Percentiles rank a stretch among this genome's conserved stretches.
Evolutionary conservation across 2,888 invertebrate species (phyloP).

Genomic region (Eubasilissa splendida): DNA sequence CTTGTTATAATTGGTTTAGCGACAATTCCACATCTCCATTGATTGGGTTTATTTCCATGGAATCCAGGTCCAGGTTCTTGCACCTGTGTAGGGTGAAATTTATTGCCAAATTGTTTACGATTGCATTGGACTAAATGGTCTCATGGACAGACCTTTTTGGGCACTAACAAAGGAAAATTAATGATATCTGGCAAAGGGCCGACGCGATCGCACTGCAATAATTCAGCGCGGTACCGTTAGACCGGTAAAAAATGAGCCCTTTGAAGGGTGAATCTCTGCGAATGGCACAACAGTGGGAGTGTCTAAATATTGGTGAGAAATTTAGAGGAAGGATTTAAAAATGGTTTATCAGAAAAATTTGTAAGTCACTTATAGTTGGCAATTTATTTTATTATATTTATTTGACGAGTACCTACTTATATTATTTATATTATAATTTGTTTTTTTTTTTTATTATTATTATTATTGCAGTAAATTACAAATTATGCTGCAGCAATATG

Average conservation of each 20-base stretch:
- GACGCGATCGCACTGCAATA: conserved; percentile 43
- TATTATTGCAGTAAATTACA: too few species aligned
- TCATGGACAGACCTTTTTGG: conserved; percentile 40
- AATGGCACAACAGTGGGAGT: too few species aligned
- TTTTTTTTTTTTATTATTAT: too few species aligned
- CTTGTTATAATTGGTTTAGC: conserved; percentile 29
- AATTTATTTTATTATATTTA: too few species aligned
- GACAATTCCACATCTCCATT: conserved; percentile 2
- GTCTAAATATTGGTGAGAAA: too few species aligned
- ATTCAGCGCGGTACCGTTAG: conserved; percentile 49
- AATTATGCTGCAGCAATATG: too few species aligned
- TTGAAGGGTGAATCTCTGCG: not conserved
- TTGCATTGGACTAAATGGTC: conserved; percentile 29
- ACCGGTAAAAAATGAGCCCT: conserved; percentile 19
- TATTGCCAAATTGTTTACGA: conserved; percentile 44
- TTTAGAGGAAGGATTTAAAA: too few species aligned
- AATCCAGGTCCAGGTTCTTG: conserved; percentile 2
- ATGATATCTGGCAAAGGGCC: conserved; percentile 46
- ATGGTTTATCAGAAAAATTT: too few species aligned
- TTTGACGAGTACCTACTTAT: too few species aligned
- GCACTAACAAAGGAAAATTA: conserved; percentile 44
- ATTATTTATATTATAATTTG: too few species aligned
- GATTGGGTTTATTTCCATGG: conserved; percentile 32
- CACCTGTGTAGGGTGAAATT: conserved; percentile 37
- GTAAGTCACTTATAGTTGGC: too few species aligned